Conservation (phyloP, 1,140 invertebrate species). For the Cyclina sinensis region DNA sequence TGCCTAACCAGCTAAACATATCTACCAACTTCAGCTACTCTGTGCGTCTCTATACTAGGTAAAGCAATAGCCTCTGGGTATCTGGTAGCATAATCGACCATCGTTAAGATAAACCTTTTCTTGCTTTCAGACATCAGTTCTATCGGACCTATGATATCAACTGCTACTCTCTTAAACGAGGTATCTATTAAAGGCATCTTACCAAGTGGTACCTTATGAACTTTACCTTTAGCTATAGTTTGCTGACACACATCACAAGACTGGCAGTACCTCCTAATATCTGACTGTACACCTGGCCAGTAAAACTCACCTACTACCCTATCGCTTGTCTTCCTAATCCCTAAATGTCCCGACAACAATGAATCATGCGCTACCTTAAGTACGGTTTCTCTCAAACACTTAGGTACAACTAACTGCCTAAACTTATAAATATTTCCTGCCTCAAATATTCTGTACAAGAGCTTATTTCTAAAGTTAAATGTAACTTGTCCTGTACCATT, state of each 20-base stretch:
- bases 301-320: conserved; percentile 65
- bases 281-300: conserved; percentile 71
- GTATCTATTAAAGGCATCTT: no score
- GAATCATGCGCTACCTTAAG: conserved; percentile 70
- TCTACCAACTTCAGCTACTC: no score
- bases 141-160: no score
- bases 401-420: conserved; percentile 14
- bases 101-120: conserved; percentile 60
- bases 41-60: conserved; percentile 48
- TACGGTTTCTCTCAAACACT: conserved; percentile 30
- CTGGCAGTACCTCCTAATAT: conserved; percentile 40
- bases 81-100: no score
- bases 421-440: neutral
- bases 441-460: conserved; percentile 8
- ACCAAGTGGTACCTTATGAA: no score
- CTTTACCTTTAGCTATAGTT: conserved; percentile 62
- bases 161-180: conserved; percentile 64
- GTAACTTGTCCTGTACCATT: conserved; percentile 7
- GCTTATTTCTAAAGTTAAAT: neutral
- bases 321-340: conserved; percentile 53
- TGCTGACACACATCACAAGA: conserved; percentile 72
- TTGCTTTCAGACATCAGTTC: conserved; percentile 68
- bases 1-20: no score
- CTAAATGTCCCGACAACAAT: conserved; percentile 69
- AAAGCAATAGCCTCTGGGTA: no score